Base-by-base conservation (phyloP, 1,140 invertebrate genomes). In the Ephestia elutella region DNA sequence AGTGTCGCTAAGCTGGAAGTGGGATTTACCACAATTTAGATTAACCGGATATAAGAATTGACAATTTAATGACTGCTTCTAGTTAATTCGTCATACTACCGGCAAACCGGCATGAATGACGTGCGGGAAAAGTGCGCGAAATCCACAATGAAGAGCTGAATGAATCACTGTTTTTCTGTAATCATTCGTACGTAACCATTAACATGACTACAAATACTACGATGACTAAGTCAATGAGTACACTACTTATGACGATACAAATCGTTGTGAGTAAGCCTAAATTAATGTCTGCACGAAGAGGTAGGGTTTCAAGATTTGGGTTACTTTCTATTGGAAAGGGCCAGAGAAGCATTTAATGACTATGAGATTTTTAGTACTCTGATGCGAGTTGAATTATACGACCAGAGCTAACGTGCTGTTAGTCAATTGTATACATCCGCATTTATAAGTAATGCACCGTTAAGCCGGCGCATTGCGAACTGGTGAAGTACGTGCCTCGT, bases 61-160 rank as follows among this genome's bases (percentile, higher is more conserved):
- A 35, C 32, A 11, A 35, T 35, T n/a, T 44, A 44, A 35, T 35
- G 3, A 44, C n/a, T 44, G 38, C 15, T 44, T 44, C n/a, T 13
- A 5, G 38, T 7, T 44, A 44, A 44, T 44, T 44, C 38, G 38
- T 44, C 38, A 44, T 17, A 44, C 32, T 38, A 38, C 32, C 8
- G 5, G 30, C 8, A 30, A 15, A 50, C 49, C 20, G 18, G 44
- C 25, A 30, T 51, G 30, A 51, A 28, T 80, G 79, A 75, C 75
- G 79, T 65, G 71, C 73, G 68, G 75, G 66, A 83, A 86, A 84
- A 83, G 65, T 87, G 84, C 84, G 84, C 84, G 84, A 87, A 87
- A 73, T 50, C 54, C 13, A 57, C 50, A 53, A 53, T 53, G 5
- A 25, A 25, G 50, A 15, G 21, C 11, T 44, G 38, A 53, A 77